Evolutionary conservation across 2,797 vertebrate genomes (phyloP).

Genomic region (Champsocephalus gunnari): DNA sequence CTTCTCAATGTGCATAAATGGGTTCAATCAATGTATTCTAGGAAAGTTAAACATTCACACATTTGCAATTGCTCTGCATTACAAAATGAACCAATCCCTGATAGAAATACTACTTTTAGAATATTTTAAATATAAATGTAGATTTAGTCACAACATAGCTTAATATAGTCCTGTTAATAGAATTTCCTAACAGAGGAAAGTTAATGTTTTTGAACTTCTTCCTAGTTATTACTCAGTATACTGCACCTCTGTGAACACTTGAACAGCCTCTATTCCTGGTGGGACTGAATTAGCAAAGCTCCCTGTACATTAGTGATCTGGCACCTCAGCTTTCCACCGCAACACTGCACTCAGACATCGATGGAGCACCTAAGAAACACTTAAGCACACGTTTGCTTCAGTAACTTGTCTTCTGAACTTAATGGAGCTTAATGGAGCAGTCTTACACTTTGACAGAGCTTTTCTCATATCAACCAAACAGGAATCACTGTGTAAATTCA

Average conservation of each 20-base stretch:
- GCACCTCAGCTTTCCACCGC: neutral
- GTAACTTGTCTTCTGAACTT: slow-evolving; percentile 1
- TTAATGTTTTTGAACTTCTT: neutral
- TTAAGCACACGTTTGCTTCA: slow-evolving; percentile 2
- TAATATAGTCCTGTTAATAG: slow-evolving; percentile 20
- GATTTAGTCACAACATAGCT: neutral
- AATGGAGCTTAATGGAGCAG: neutral
- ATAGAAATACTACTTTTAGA: neutral
- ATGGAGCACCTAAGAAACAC: slow-evolving; percentile 6
- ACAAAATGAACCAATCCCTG: neutral
- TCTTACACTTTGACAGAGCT: neutral
- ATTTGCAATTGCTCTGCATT: neutral
- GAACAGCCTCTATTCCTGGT: slow-evolving; percentile 3
- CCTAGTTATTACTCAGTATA: neutral
- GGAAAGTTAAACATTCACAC: neutral
- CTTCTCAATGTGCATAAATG: neutral
- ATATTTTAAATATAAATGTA: neutral
- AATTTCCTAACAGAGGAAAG: slow-evolving; percentile 11
- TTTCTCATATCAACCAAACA: neutral
- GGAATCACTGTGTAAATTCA: neutral
- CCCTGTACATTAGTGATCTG: slow-evolving; percentile 18
- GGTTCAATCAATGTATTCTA: neutral
- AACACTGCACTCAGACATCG: neutral
- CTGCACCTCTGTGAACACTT: slow-evolving; percentile 10
- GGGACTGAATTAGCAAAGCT: slow-evolving; percentile 24